Conservation (phyloP, 2,888 invertebrate species). For the Dynastes maya region DNA sequence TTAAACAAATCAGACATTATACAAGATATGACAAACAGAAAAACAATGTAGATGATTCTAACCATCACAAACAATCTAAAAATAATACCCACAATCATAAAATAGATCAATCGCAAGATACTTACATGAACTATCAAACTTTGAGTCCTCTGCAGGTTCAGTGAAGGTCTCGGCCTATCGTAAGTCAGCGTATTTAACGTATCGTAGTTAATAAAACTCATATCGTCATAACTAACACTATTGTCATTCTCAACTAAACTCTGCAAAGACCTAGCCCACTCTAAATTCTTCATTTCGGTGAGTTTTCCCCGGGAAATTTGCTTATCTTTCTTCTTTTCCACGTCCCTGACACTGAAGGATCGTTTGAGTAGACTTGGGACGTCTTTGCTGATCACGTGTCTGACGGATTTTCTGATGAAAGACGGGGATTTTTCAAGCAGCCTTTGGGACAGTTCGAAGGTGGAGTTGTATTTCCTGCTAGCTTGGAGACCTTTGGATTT, state of each 20-base stretch:
- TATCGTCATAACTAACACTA: constrained; percentile 74
- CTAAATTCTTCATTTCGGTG: constrained; percentile 66
- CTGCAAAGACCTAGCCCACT: constrained; percentile 73
- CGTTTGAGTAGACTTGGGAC: constrained; percentile 64
- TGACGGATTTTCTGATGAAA: constrained; percentile 64
- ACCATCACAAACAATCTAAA: too few species aligned
- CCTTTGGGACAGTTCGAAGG: constrained; percentile 62
- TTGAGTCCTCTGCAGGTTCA: constrained; percentile 61
- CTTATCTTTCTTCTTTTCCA: constrained; percentile 62
- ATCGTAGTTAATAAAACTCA: constrained; percentile 75
- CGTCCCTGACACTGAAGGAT: constrained; percentile 67
- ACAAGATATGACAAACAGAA: background rate
- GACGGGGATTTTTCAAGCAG: constrained; percentile 62
- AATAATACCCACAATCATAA: background rate
- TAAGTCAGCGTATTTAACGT: constrained; percentile 70
- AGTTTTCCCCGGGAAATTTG: constrained; percentile 61
- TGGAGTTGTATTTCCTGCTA: constrained; percentile 55
- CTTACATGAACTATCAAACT: constrained; percentile 68
- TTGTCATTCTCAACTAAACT: constrained; percentile 74
- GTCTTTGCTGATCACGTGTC: constrained; percentile 62
- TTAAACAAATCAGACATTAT: background rate
- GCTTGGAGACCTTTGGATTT: constrained; percentile 42
- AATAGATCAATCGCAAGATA: constrained; percentile 38
- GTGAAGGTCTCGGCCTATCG: constrained; percentile 16
- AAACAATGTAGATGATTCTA: too few species aligned